These are phyloP conservation scores for Enteromius thamalakanensis DNA, from an alignment of 2,797 vertebrate genomes.

Conservation along the genomic window DNA sequence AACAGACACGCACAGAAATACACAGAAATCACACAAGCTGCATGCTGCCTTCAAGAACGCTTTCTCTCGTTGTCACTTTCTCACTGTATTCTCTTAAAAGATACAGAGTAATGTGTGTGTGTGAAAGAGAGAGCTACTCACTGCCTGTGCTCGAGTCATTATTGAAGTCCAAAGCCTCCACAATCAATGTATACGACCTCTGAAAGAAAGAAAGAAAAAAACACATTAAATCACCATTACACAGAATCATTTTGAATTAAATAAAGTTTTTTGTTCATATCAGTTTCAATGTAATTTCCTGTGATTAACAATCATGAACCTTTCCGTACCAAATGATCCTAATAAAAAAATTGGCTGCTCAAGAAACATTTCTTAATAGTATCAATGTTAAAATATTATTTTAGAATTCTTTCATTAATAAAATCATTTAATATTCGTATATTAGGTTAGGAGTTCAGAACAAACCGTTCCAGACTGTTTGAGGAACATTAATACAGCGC, in stretches of 20 bases:
- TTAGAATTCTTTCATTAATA: neutral
- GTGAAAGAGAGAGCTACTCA: constrained; percentile 72
- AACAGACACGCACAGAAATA: constrained; percentile 6
- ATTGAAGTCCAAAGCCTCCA: constrained; percentile 92
- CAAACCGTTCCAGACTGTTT: neutral
- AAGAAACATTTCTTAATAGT: too few species aligned
- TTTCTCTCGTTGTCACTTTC: constrained; percentile 19
- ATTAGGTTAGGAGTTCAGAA: neutral
- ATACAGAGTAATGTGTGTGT: neutral
- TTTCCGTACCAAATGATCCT: too few species aligned
- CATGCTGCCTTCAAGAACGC: neutral
- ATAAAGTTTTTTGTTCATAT: neutral
- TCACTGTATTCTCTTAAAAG: constrained; percentile 33
- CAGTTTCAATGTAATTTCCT: too few species aligned
- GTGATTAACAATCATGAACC: too few species aligned
- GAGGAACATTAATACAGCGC: neutral
- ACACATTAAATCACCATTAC: constrained; percentile 28
- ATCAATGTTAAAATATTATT: neutral
- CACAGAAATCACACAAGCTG: neutral
- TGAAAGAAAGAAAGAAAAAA: constrained; percentile 73
- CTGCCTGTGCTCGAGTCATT: constrained; percentile 83
- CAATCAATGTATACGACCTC: constrained; percentile 90
- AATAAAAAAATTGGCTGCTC: too few species aligned
- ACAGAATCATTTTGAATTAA: neutral
- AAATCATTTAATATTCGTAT: neutral